Conservation (phyloP, 2,797 vertebrate species). For the Karalla daura region DNA sequence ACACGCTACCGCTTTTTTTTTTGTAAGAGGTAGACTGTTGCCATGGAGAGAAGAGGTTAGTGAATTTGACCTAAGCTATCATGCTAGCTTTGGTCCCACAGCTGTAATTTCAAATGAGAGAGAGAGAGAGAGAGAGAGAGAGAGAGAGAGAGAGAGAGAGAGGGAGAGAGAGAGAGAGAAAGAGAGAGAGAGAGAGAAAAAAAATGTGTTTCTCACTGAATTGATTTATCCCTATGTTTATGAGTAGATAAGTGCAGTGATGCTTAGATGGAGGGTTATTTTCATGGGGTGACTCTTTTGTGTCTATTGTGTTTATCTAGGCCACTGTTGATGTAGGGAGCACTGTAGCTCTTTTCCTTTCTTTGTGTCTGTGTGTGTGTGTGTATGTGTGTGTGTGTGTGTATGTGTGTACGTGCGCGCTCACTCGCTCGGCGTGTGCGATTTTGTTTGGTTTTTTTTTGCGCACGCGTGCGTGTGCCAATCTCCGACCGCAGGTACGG, state of each 20-base stretch:
- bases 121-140: constrained; percentile 72
- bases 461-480: constrained; percentile 55
- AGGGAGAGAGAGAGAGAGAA: constrained; percentile 71
- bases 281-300: constrained; percentile 83
- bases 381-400: constrained; percentile 1
- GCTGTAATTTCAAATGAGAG: constrained; percentile 84
- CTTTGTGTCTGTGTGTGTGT: constrained; percentile 72
- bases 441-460: constrained; percentile 44
- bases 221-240: constrained; percentile 85
- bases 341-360: constrained; percentile 81
- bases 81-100: constrained; percentile 78
- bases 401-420: constrained; percentile 66
- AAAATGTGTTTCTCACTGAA: constrained; percentile 77
- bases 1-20: constrained; percentile 56
- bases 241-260: constrained; percentile 85
- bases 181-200: too few relatives aligned
- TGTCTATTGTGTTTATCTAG: constrained; percentile 85
- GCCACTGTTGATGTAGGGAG: constrained; percentile 82
- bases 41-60: constrained; percentile 83
- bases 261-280: constrained; percentile 84
- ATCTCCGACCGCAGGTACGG: constrained; percentile 62
- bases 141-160: constrained; percentile 71
- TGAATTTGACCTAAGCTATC: constrained; percentile 84
- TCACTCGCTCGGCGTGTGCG: too few relatives aligned
- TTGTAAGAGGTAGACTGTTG: constrained; percentile 75